Percentiles rank a stretch among this genome's conserved stretches.
Evolutionary conservation across 2,888 invertebrate species (phyloP).

Genomic region (Harpagoxenus sublaevis): DNA sequence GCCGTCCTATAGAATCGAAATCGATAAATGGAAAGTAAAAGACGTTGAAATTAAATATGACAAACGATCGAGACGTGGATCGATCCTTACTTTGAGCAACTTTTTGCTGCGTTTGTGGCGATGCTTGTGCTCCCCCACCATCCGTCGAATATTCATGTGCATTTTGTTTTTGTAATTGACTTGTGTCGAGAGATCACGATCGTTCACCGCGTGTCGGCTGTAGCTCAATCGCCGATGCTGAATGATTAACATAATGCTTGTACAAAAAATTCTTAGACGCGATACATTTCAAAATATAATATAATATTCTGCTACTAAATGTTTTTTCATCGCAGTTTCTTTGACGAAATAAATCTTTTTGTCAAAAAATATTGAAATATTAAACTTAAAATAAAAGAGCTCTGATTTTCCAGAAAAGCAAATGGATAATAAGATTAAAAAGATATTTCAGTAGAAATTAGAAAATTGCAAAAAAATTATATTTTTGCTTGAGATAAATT

Average conservation of each 20-base stretch:
- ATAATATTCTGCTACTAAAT: not conserved
- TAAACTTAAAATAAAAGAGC: not conserved
- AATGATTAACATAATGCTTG: constrained; percentile 68
- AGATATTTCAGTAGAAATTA: not conserved
- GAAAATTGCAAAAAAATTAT: not conserved
- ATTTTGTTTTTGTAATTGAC: constrained; percentile 95
- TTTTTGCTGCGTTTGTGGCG: constrained; percentile 94
- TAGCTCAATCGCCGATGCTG: constrained; percentile 96
- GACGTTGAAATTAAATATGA: not conserved
- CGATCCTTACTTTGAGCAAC: constrained; percentile 90
- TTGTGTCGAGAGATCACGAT: constrained; percentile 94
- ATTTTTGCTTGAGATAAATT: not conserved
- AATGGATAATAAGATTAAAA: not conserved
- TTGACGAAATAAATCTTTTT: not conserved
- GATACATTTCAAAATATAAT: not conserved
- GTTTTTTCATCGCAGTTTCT: not conserved
- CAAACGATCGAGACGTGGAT: constrained; percentile 8
- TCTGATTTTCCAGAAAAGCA: not conserved
- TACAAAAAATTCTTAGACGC: constrained; percentile 23
- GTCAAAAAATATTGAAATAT: not conserved
- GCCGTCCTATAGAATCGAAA: constrained; percentile 89
- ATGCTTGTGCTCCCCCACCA: constrained; percentile 95
- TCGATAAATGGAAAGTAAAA: constrained; percentile 17
- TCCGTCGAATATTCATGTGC: constrained; percentile 95
- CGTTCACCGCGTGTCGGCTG: constrained; percentile 96